Conservation (phyloP, 1,140 invertebrate genomes). For the Temnothorax curvispinosus region DNA sequence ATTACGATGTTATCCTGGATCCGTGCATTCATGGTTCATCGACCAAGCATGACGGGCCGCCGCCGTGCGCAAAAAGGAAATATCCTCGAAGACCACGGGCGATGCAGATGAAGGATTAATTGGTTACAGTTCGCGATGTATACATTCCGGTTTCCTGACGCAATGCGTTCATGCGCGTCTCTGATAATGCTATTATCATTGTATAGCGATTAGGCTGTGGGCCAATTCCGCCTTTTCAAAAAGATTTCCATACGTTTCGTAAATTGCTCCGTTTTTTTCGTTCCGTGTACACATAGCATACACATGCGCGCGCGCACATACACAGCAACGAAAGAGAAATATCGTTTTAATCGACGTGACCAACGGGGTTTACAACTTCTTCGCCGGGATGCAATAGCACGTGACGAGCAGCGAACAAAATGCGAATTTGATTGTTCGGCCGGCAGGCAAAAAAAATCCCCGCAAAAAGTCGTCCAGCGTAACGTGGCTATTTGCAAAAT, state of each 20-base stretch:
- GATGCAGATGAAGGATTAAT: constrained; percentile 60
- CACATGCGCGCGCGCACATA: background rate
- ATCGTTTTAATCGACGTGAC: constrained; percentile 59
- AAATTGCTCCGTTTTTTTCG: constrained; percentile 15
- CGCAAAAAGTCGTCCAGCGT: constrained; percentile 47
- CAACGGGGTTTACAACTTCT: constrained; percentile 35
- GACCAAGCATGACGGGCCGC: constrained; percentile 56
- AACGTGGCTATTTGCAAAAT: constrained; percentile 34
- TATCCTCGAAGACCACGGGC: constrained; percentile 31
- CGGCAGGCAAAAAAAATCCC: background rate
- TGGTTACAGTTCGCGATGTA: constrained; percentile 41
- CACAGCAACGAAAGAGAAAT: constrained; percentile 11
- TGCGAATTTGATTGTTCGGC: constrained; percentile 59
- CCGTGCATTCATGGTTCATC: constrained; percentile 52
- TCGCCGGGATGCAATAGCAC: constrained; percentile 35
- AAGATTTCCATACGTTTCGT: background rate
- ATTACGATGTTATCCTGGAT: constrained; percentile 53
- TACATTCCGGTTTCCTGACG: constrained; percentile 27
- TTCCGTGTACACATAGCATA: background rate
- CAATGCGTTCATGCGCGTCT: background rate
- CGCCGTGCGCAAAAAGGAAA: constrained; percentile 48
- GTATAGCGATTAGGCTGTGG: constrained; percentile 10
- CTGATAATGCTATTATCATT: constrained; percentile 48
- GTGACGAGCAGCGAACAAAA: constrained; percentile 48
- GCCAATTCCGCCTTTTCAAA: background rate